Conservation (phyloP, 2,888 invertebrate genomes). For the Cantharis lateralis region DNA sequence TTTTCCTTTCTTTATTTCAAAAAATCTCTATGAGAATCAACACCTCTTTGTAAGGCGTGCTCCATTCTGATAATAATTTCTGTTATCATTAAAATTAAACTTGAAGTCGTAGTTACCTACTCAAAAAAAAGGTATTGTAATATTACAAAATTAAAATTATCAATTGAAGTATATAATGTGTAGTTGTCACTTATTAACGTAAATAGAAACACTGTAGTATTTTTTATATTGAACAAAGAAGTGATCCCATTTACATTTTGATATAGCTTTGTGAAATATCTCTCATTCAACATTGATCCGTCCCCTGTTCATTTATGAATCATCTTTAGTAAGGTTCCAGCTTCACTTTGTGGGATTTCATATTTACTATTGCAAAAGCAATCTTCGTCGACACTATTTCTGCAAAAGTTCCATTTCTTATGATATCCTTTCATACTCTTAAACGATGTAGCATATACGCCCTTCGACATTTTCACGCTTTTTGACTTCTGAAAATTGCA, state of each 20-base stretch:
- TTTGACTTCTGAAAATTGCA: constrained; percentile 21
- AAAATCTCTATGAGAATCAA: not conserved
- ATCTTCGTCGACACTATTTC: constrained; percentile 36
- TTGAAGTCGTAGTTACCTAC: no score
- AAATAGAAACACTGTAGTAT: not conserved
- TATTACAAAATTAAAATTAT: not conserved
- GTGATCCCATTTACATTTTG: constrained; percentile 7
- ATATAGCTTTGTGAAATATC: constrained; percentile 19
- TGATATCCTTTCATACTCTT: constrained; percentile 14
- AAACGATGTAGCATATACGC: constrained; percentile 22
- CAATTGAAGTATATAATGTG: not conserved
- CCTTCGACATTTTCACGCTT: constrained; percentile 26
- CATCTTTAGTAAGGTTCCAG: constrained; percentile 32
- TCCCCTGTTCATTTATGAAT: constrained; percentile 37
- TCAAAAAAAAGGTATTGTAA: no score
- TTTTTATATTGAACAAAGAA: not conserved
- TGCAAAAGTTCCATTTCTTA: constrained; percentile 21
- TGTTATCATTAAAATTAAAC: no score
- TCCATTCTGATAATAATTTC: no score
- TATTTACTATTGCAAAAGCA: constrained; percentile 45
- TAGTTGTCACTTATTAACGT: not conserved
- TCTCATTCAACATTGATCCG: constrained; percentile 35
- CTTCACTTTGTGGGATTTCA: constrained; percentile 40
- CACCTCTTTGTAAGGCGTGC: not conserved
- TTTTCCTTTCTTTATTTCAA: not conserved